Evolutionary conservation across 2,888 invertebrate genomes (phyloP).

Genomic region (Clivina fossor): DNA sequence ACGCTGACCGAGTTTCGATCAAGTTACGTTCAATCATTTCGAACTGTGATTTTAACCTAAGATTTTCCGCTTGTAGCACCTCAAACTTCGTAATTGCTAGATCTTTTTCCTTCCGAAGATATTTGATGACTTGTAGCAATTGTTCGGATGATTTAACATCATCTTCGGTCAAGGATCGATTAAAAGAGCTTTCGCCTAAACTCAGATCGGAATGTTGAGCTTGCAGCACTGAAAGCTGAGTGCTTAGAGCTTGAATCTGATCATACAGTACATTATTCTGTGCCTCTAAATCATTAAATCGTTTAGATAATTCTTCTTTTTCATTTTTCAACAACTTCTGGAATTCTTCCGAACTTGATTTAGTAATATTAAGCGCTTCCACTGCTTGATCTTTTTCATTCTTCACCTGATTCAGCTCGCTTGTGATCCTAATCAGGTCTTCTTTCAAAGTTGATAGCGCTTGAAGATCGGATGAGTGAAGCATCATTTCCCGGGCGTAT

Average conservation of each 20-base stretch:
- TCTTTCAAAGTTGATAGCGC: constrained; percentile 67
- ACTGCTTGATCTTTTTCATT: constrained; percentile 65
- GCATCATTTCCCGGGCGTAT: constrained; percentile 76
- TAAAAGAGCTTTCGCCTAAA: constrained; percentile 49
- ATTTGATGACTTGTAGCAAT: constrained; percentile 83
- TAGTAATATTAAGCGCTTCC: constrained; percentile 65
- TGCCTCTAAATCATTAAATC: constrained; percentile 72
- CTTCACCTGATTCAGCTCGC: constrained; percentile 66
- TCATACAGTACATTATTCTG: constrained; percentile 82
- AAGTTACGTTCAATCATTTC: constrained; percentile 72
- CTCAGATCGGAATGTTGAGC: constrained; percentile 51
- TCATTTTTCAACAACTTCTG: constrained; percentile 67
- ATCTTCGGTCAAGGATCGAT: constrained; percentile 66
- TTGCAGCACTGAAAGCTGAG: constrained; percentile 65
- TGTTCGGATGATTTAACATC: constrained; percentile 79
- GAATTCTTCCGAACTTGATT: constrained; percentile 65
- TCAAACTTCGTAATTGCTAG: constrained; percentile 84
- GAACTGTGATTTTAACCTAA: constrained; percentile 74
- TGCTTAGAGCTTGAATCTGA: constrained; percentile 81
- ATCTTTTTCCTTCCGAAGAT: constrained; percentile 87
- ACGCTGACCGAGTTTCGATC: constrained; percentile 67
- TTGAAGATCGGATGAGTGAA: constrained; percentile 76
- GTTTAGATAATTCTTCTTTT: constrained; percentile 66
- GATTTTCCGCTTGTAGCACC: constrained; percentile 80
- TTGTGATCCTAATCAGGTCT: constrained; percentile 63